Evolutionary conservation across 2,888 invertebrate species (phyloP), one percentile per base, ranked within the genome.

Genomic region (Idaea dimidiata): DNA sequence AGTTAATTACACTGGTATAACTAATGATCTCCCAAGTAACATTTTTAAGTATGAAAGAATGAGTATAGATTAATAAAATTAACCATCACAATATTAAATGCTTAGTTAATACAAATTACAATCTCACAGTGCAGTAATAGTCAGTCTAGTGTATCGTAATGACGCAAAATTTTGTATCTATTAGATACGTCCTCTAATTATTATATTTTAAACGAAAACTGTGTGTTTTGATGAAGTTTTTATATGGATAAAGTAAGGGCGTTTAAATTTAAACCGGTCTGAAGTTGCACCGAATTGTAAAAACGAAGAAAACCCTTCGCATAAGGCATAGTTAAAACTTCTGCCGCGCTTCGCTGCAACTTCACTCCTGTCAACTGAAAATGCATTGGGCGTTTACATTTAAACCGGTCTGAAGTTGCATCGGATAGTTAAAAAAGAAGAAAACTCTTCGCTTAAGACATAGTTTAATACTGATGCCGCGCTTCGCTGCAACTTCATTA

Each of bases 191-290:
- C 10, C 14, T 43, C 43, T 43, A 43, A 43, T 43, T 8, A 10
- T 43, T 8, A 10, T 43, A 43, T 43, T 43, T 43, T 43, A 14
- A 43, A 43, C 43, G 43, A 14, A 14, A 43, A 43, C 43, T 8
- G 43, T 43, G 43, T 43, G 24, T 24, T 24, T 43, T 43, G 14
- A 43, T 43, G 43, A 43, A 43, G 43, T 43, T 43, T 43, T 60
- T 60, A 60, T 60, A 55, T 59, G 59, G 53, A 60, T 57, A 43
- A 43, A 8, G 10, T 14, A 43, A 43, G 5, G 8, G 10, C 43
- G 43, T 43, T 43, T 43, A 14, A 14, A 8, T 43, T 43, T 8
- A 10, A 3, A 8, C 14, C 43, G 43, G 10, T 32, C 4, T 32
- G 32, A 32, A 32, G 32, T 32, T n/a, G n/a, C n/a, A n/a, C n/a